Evolutionary conservation across 2,797 vertebrate genomes (phyloP), one percentile per base, ranked within the genome.

Genomic region (Tokudaia muenninki): DNA sequence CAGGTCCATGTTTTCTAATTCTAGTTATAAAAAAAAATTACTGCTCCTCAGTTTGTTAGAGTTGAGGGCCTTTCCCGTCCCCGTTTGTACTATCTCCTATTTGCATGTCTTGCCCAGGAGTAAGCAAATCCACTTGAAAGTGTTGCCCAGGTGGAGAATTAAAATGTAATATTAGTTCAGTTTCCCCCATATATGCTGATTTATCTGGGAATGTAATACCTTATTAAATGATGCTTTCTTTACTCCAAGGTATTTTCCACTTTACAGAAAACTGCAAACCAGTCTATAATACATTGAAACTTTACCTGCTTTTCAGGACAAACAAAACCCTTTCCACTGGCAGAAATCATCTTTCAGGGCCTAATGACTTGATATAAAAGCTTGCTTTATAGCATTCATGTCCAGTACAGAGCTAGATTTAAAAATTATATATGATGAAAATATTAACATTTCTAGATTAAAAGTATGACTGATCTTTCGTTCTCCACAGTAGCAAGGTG

Each of bases 401-500:
- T 91, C 82, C n/a, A 57, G 57, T 72, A 90, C n/a, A 95, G 65
- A 97, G 65, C n/a, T 90, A 97, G 94, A 92, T 87, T 96, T 94
- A 37, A 96, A 96, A 74, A 29, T 34, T 70, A 67, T 67, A 79
- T 77, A 80, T 79, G 70, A 80, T 87, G 67, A 93, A 77, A 65
- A 70, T 74, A 91, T 93, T 93, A 93, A 93, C 37, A 83, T 91
- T 97, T 96, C 91, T 92, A 96, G 97, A 79, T 93, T 89, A 92
- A 95, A 94, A 26, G 55, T 88, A 41, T 77, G 93, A 89, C 52
- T 93, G 88, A 94, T 84, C 81, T 96, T 90, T 95, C 83, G 55
- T 94, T 94, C 82, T 65, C 93, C 87, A 95, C 74, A 81, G 92
- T 96, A 87, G 82, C 78, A 78, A 78, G 89, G 94, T 24, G 83